Evolutionary conservation across 2,113 vertebrate species (phyloP).

Genomic region (Sapayoa aenigma): DNA sequence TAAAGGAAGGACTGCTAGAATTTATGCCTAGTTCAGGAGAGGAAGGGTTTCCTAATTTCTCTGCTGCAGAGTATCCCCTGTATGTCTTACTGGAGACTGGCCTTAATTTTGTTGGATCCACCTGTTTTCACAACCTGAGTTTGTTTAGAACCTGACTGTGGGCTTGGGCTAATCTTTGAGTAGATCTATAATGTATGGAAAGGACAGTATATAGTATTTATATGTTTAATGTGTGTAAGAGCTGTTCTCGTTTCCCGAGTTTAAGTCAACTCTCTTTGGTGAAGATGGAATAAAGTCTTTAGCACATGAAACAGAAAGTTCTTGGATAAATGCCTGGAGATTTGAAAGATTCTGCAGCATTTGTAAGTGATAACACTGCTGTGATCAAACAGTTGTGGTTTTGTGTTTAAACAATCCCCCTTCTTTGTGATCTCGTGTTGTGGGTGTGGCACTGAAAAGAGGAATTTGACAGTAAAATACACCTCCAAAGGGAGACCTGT

Average conservation of each 20-base stretch:
- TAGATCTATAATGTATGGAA: background rate
- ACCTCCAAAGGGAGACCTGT: background rate
- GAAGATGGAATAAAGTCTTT: background rate
- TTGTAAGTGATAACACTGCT: conserved; percentile 28
- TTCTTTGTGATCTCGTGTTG: conserved; percentile 53
- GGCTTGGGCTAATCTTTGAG: background rate
- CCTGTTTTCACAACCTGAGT: background rate
- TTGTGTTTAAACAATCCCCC: conserved; percentile 24
- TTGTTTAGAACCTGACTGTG: background rate
- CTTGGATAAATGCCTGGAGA: background rate
- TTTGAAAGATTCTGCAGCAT: background rate
- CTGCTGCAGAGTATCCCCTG: background rate
- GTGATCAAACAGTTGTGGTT: conserved; percentile 59
- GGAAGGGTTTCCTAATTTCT: background rate
- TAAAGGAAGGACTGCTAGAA: background rate
- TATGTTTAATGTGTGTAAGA: background rate
- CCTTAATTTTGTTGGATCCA: background rate
- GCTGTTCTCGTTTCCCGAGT: background rate
- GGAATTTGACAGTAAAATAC: conserved; percentile 56
- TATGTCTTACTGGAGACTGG: background rate
- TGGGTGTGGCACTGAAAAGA: conserved; percentile 58
- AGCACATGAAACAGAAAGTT: background rate
- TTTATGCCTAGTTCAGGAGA: background rate
- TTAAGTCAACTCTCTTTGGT: background rate
- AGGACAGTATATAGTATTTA: background rate